These are phyloP conservation scores for Lasioglossum villosulum DNA, from an alignment of 2,888 invertebrate genomes.

Conservation along the genomic window DNA sequence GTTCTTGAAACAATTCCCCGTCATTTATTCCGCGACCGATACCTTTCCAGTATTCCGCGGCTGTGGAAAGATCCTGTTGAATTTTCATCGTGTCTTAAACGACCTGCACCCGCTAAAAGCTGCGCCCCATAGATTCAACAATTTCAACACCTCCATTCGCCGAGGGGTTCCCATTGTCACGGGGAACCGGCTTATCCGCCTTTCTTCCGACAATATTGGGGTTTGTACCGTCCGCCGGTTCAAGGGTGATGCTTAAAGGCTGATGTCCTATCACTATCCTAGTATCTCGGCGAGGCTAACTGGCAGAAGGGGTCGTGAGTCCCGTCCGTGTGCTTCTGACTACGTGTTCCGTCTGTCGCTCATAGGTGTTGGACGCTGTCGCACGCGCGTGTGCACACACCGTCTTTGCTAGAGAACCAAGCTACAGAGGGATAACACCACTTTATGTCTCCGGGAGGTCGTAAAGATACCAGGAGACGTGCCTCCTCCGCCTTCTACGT, in stretches of 20 bases:
- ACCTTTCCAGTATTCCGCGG: neutral
- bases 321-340: slow-evolving; percentile 6
- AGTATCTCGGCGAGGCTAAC: slow-evolving; percentile 64
- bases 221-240: slow-evolving; percentile 61
- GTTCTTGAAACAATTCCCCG: slow-evolving; percentile 22
- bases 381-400: slow-evolving; percentile 41
- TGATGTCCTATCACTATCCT: slow-evolving; percentile 63
- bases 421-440: slow-evolving; percentile 77
- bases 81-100: slow-evolving; percentile 13
- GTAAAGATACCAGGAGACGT: slow-evolving; percentile 77
- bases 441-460: slow-evolving; percentile 78
- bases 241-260: slow-evolving; percentile 63
- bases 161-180: slow-evolving; percentile 23
- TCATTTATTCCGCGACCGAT: slow-evolving; percentile 14
- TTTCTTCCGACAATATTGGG: slow-evolving; percentile 64
- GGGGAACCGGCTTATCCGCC: slow-evolving; percentile 43
- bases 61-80: neutral
- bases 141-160: slow-evolving; percentile 39
- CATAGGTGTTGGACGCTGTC: slow-evolving; percentile 25
- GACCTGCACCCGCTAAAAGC: neutral
- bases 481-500: slow-evolving; percentile 45
- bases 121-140: neutral
- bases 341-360: slow-evolving; percentile 23
- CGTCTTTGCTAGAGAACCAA: slow-evolving; percentile 51
- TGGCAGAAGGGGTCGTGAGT: slow-evolving; percentile 49